Base-by-base conservation (phyloP, 2,113 vertebrate species). In the Apteryx mantelli region DNA sequence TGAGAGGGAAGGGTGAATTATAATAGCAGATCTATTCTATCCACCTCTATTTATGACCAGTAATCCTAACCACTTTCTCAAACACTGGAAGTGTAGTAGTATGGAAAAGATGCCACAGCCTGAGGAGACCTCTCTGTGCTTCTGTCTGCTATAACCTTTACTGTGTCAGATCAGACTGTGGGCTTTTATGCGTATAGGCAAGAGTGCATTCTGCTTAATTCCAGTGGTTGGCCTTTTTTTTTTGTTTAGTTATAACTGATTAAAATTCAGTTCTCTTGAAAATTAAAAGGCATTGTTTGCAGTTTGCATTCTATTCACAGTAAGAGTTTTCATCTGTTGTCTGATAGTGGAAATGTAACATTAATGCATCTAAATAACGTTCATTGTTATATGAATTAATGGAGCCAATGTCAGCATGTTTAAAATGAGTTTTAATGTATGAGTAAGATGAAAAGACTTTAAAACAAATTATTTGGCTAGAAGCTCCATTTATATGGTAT, bases 401-500 rank as follows among this genome's bases (percentile, higher is more conserved):
- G 25, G 36, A 91, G 77, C 56, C 60, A 24, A 69, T 56, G 48
- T 84, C 75, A 38, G 85, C 46, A 15, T 69, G 46, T 66, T 94
- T 92, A 76, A 95, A 92, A 86, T 87, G 3, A 11, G 42, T 89
- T 96, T 96, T 89, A 91, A 79, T 44, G 26, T 95, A 6, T 28
- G 58, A 88, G 61, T 88, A 80, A 93, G 93, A 88, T 69, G 64
- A 82, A 96, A 95, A 69, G 26, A 96, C 82, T 97, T 97, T 81
- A 92, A 97, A 96, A 94, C 80, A 97, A 97, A 96, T 96, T 93
- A 65, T 95, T 95, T 91, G 78, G 13, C 91, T 95, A 30, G 16
- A 82, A 81, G 80, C 71, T 95, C 78, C 53, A 26, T 92, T 97
- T 93, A 36, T 80, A 32, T 82, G 89, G 95, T 97, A 18, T 97